Percentiles rank a stretch among this genome's conserved stretches.
Evolutionary conservation across 2,888 invertebrate species (phyloP).

Genomic region (Pocota personata): DNA sequence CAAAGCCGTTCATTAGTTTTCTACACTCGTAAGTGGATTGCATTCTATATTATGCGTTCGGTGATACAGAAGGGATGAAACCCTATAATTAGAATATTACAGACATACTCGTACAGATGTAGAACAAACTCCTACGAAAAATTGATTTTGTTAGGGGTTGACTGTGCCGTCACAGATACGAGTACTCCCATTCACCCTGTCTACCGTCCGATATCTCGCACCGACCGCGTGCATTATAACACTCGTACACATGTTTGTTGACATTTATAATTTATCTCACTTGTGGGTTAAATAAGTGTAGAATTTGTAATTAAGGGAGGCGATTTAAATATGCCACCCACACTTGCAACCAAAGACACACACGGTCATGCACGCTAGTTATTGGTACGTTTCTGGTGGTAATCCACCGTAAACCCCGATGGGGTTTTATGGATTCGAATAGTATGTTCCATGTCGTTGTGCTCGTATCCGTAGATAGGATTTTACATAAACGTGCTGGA

Average conservation of each 20-base stretch:
- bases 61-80: background rate
- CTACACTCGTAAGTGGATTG: constrained; percentile 64
- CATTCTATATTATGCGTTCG: constrained; percentile 26
- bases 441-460: constrained; percentile 39
- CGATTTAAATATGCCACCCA: constrained; percentile 43
- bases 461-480: no score
- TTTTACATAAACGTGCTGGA: constrained; percentile 55
- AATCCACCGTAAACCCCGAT: constrained; percentile 34
- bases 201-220: background rate
- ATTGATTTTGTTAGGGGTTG: constrained; percentile 18
- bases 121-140: background rate
- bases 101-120: background rate
- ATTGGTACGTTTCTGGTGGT: constrained; percentile 17
- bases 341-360: constrained; percentile 6
- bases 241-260: constrained; percentile 71
- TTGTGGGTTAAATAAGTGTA: constrained; percentile 67
- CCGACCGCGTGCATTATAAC: constrained; percentile 56
- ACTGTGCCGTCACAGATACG: background rate
- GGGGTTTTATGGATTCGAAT: constrained; percentile 49
- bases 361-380: background rate
- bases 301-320: constrained; percentile 63
- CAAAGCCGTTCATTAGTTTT: constrained; percentile 60
- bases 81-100: constrained; percentile 53
- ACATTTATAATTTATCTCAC: constrained; percentile 71
- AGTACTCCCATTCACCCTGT: no score